Evolutionary conservation across 1,140 invertebrate species (phyloP).

Genomic region (Papilio machaon): DNA sequence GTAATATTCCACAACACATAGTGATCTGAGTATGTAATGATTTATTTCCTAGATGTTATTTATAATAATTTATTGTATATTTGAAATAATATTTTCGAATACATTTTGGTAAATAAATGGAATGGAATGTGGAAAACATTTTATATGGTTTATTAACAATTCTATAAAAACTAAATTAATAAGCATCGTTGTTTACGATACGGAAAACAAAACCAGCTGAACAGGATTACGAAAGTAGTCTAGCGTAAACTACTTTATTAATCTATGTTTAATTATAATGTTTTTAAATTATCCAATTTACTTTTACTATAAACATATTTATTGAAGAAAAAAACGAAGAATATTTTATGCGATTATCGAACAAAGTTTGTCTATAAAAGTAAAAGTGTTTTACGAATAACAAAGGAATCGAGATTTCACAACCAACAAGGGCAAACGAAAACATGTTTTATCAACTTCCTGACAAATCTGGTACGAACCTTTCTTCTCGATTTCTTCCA

Average conservation of each 20-base stretch:
- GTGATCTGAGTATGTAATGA: too few species aligned
- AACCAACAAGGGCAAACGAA: constrained; percentile 74
- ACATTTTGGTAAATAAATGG: neutral
- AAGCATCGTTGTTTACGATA: neutral
- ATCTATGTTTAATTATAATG: neutral
- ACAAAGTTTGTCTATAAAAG: constrained; percentile 60
- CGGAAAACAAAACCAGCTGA: neutral
- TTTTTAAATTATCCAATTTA: constrained; percentile 35
- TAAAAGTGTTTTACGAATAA: constrained; percentile 75
- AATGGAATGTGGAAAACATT: neutral
- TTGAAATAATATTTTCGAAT: too few species aligned
- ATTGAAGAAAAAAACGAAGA: constrained; percentile 46
- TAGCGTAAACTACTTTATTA: neutral
- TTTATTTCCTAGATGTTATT: too few species aligned
- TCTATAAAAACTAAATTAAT: neutral
- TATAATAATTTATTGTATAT: too few species aligned
- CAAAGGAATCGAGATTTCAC: constrained; percentile 78
- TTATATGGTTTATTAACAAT: neutral
- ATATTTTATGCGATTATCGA: constrained; percentile 37
- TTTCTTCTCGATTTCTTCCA: constrained; percentile 46
- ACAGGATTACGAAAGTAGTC: constrained; percentile 4
- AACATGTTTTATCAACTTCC: constrained; percentile 67
- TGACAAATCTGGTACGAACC: constrained; percentile 55
- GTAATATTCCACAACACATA: too few species aligned
- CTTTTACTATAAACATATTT: constrained; percentile 53